phyloP scores from a whole-genome alignment of 2,797 vertebrate genomes.

The Melanotaenia maccullochi region DNA sequence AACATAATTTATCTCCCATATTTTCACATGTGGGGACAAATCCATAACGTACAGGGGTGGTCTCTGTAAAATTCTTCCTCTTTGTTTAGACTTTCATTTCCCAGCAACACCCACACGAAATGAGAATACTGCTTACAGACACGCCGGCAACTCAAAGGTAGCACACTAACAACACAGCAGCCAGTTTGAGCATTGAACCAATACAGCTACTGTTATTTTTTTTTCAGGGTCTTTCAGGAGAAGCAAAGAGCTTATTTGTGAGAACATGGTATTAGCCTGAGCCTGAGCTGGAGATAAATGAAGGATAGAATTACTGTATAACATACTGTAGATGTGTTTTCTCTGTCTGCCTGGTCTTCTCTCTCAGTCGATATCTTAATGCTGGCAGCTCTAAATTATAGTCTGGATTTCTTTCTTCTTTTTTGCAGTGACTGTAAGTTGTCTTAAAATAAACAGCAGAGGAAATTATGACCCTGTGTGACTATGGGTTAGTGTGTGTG shows the following conservation, averaged over 20 bases:
- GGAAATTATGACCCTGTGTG: conserved; percentile 63
- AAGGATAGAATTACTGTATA: conserved; percentile 20
- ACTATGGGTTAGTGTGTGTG: conserved; percentile 30
- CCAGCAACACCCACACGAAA: no score
- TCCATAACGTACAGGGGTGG: no score
- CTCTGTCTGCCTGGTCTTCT: conserved; percentile 25
- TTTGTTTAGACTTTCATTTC: no score
- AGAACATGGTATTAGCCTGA: conserved; percentile 9
- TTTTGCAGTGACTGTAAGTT: conserved; percentile 47
- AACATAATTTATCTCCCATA: background rate
- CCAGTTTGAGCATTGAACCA: no score
- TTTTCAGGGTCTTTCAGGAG: conserved; percentile 18
- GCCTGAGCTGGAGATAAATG: conserved; percentile 16
- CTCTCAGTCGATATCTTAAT: conserved; percentile 38
- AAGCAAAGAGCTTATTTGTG: conserved; percentile 22
- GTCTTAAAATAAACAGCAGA: conserved; percentile 71
- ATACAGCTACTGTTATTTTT: no score
- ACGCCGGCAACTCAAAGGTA: no score
- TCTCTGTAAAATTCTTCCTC: no score
- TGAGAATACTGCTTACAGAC: no score
- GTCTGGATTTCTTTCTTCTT: conserved; percentile 50
- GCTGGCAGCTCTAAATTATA: conserved; percentile 70
- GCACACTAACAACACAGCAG: no score
- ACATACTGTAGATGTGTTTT: conserved; percentile 18
- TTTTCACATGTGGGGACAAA: no score